Conservation (phyloP, 1,140 invertebrate genomes). For the Triops cancriformis region DNA sequence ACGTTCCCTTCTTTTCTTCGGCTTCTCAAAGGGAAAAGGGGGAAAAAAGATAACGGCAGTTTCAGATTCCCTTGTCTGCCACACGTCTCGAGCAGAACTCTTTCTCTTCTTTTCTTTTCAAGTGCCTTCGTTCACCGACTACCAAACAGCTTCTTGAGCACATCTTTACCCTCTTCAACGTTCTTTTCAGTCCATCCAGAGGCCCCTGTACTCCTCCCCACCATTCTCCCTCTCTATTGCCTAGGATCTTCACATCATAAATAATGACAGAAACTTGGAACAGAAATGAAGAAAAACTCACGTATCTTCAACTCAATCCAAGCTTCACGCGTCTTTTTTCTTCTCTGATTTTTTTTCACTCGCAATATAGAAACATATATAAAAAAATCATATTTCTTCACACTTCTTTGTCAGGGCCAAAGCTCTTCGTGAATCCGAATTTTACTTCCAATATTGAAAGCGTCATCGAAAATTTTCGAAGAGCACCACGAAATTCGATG, state of each 20-base stretch:
- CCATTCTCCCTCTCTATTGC: background rate
- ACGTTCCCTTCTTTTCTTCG: background rate
- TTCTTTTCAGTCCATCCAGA: no score
- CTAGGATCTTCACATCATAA: background rate
- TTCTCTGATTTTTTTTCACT: no score
- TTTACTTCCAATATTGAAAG: no score
- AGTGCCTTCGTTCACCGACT: constrained; percentile 7
- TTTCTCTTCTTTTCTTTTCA: background rate
- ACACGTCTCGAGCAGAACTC: background rate
- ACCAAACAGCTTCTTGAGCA: background rate
- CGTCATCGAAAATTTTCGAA: no score
- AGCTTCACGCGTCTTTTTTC: no score
- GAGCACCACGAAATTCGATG: no score
- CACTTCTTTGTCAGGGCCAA: no score
- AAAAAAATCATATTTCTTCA: no score
- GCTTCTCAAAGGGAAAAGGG: background rate
- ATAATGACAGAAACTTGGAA: background rate
- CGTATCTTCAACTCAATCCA: no score
- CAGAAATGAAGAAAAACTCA: background rate
- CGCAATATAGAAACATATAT: no score
- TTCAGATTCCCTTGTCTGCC: background rate
- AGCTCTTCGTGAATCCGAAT: no score
- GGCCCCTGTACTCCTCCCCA: no score
- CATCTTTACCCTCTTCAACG: background rate
- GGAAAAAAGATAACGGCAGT: background rate